Base-by-base conservation (phyloP, 2,888 invertebrate species). In the Drosophila pegasa region DNA sequence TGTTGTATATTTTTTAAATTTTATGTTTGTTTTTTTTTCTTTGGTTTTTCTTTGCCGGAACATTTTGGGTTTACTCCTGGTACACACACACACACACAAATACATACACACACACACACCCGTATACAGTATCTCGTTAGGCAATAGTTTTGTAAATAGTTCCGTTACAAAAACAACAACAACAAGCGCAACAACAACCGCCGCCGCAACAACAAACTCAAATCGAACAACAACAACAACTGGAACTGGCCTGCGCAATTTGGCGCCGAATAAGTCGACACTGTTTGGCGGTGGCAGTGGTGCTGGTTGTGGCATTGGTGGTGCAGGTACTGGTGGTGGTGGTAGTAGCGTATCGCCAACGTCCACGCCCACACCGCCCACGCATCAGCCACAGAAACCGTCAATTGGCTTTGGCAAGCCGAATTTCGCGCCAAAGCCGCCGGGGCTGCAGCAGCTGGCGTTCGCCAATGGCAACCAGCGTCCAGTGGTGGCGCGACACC, bases 381-480 rank as follows among this genome's bases (percentile, higher is more conserved):
- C 65, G 31, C 61, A 40, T n/a, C 72, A 43, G 18, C 76, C 35
- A 68, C 70, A 67, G 72, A 91, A 91, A 71, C 90, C 91, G 31
- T 69, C 79, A 25, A 78, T 84, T 31, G 94, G 94, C 88, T 94
- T 95, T 93, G 96, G 96, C 55, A 97, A 97, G 92, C 97, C 97
- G 22, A 94, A 96, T 91, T 92, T 97, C 77, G 97, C 97, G 27
- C 97, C 97, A 2, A 97, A 96, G 92, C 97, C 97, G 22, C 96
- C 97, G 9, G 93, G 93, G 78, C 80, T 94, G 48, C 92, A 92
- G 67, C 90, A 92, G 47, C 76, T 92, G 76, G 92, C 93, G 60
- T 69, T 91, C 66, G 89, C 87, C 59, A 91, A 91, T 82, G 91
- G 91, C 57, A 90, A 90, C 67, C 91, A 90, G 71, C 91, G 91